Evolutionary conservation across 2,113 vertebrate genomes (phyloP).

Genomic region (Grus americana): DNA sequence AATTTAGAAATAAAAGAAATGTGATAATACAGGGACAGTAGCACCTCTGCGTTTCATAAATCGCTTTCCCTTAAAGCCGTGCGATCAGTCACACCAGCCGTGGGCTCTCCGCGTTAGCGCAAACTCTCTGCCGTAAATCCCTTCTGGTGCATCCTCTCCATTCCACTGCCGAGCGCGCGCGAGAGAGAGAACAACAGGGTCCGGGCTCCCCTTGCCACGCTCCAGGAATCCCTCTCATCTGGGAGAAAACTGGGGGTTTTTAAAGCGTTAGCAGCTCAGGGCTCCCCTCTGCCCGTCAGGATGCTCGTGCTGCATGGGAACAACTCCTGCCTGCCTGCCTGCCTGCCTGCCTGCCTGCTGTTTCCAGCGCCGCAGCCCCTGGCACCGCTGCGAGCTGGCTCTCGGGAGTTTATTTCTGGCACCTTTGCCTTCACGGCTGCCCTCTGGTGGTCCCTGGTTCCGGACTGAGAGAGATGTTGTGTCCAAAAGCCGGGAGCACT

Average conservation of each 20-base stretch:
- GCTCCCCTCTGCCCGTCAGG: not conserved
- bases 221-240: not conserved
- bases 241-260: not conserved
- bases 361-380: not conserved
- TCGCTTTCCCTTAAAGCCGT: not conserved
- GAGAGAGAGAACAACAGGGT: not conserved
- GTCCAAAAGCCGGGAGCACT: not conserved
- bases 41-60: not conserved
- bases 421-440: not conserved
- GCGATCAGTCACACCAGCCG: not conserved
- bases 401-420: not conserved
- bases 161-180: accelerated
- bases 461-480: not conserved
- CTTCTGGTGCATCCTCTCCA: not conserved
- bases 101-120: not conserved
- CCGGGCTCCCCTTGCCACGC: not conserved
- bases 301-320: not conserved
- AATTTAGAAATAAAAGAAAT: not conserved
- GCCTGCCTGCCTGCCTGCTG: not conserved
- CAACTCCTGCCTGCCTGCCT: not conserved
- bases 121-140: not conserved
- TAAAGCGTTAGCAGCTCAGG: not conserved
- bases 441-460: not conserved
- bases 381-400: not conserved
- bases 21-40: not conserved